Evolutionary conservation across 2,113 vertebrate species (phyloP), one percentile per base, ranked within the genome.

Genomic region (Oncorhynchus masou): DNA sequence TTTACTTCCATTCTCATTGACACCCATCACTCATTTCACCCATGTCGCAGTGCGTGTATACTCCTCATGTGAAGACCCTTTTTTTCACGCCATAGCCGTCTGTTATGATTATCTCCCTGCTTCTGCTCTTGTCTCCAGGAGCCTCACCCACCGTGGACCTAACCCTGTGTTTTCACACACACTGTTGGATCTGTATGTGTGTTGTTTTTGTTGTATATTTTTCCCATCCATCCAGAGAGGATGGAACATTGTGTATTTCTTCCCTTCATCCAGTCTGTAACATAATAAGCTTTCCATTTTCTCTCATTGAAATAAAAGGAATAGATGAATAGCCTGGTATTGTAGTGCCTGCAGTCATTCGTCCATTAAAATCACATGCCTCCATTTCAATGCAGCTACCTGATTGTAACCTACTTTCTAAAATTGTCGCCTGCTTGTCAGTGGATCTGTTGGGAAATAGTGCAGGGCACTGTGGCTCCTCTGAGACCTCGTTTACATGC

Each of bases 351-450:
- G 77, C 82, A 59, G 74, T 83, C 76, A 60, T 79, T 78, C 80
- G 81, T 75, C 71, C 79, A 27, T 64, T 66, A 48, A 74, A 51
- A 74, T 20, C 31, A 67, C 29, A 66, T 15, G 16, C 20, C 66
- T 73, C 20, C 49, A 31, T 84, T 64, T 54, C 69, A 19, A 60
- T 77, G 67, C 79, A 73, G 73, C 62, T 79, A 65, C 60, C 60
- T 66, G 74, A 75, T 76, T 84, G 77, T 81, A 84, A 85, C 87
- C 83, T 83, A 80, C 84, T 85, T 84, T 83, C 24, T 66, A 34
- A 62, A 75, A 49, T 51, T 74, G 69, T 54, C n/a, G 57, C 39
- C 67, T 71, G 45, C 74, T 51, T 66, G 12, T 65, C 72, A 72
- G 45, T 69, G 73, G 64, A 24, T 76, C 49, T 31, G 29, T 69